Evolutionary conservation across 1,140 invertebrate species (phyloP), one percentile per base, ranked within the genome.

Genomic region (Tigriopus japonicus): DNA sequence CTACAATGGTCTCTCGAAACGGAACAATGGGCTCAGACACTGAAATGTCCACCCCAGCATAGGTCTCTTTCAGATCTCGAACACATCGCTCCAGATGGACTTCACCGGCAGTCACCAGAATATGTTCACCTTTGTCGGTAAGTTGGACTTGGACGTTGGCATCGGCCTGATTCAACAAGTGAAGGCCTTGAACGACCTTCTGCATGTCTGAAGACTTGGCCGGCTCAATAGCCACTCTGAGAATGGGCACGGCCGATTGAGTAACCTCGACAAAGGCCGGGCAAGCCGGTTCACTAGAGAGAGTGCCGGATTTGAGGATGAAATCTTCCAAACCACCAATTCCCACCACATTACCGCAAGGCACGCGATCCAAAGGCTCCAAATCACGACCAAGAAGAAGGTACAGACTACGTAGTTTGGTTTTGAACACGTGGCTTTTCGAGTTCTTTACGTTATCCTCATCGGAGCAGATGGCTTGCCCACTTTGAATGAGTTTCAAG

Each of bases 71-170:
- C 10, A 98, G 74, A 75, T 94, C 89, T 66, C 87, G 81, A 0
- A 93, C 68, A 76, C 96, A 99, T 66, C 91, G 82, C 69, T 97
- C 86, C 41, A 99, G 75, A 75, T 99, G 96, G 7, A 99, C 88
- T 76, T 98, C 93, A 0, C 96, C 96, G 9, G 93, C 86, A 0
- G 94, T 96, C 3, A 89, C 80, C n/a, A 99, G 75, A 1, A 98
- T 87, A 69, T 95, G 84, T 71, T 99, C 93, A 0, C 96, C 96
- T 9, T 82, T 93, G 68, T 95, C 87, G 73, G 94, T 88, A 12
- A 94, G 75, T 7, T 86, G 74, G 24, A 68, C 66, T 62, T 67
- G 67, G 7, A 68, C 68, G 61, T 68, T 63, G 64, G 69, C 60
- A 64, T 70, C 62, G 0, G 93, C 86, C 72, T 96, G 88, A 71